Percentiles rank a stretch among this genome's conserved stretches.
phyloP scores from a whole-genome alignment of 2,113 vertebrate genomes.

The Okapia johnstoni region DNA sequence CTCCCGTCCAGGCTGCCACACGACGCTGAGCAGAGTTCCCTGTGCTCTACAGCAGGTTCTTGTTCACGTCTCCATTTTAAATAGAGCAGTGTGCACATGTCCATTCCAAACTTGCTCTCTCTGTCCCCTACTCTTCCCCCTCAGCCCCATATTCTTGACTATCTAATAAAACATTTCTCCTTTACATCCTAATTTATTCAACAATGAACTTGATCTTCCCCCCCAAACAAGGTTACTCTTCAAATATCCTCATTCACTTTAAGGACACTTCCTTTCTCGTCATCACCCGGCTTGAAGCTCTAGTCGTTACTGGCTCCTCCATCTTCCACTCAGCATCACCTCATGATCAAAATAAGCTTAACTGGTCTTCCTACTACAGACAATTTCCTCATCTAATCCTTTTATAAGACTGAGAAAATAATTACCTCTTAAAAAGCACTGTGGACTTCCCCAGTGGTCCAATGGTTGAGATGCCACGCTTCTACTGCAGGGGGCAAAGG shows the following conservation, averaged over 20 bases:
- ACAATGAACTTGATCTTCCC: not conserved
- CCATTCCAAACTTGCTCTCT: not conserved
- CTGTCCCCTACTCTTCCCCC: not conserved
- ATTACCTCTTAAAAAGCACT: not conserved
- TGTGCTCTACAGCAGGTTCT: not conserved
- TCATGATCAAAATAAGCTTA: not conserved
- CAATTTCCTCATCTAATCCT: not conserved
- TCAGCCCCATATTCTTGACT: not conserved
- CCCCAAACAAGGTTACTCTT: not conserved
- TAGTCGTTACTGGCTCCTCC: not conserved
- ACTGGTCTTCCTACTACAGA: not conserved
- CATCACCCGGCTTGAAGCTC: not conserved
- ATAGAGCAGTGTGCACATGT: not conserved
- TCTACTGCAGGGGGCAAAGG: not conserved
- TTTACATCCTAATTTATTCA: not conserved
- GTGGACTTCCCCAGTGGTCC: not conserved
- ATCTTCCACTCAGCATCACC: not conserved
- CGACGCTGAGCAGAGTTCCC: not conserved
- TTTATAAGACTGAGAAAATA: not conserved
- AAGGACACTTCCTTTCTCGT: not conserved
- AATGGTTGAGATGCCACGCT: not conserved
- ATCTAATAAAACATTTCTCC: not conserved
- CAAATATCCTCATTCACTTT: not conserved
- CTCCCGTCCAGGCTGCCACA: not conserved
- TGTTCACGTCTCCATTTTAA: not conserved